phyloP scores from a whole-genome alignment of 2,888 invertebrate species.

The Melieria crassipennis region DNA sequence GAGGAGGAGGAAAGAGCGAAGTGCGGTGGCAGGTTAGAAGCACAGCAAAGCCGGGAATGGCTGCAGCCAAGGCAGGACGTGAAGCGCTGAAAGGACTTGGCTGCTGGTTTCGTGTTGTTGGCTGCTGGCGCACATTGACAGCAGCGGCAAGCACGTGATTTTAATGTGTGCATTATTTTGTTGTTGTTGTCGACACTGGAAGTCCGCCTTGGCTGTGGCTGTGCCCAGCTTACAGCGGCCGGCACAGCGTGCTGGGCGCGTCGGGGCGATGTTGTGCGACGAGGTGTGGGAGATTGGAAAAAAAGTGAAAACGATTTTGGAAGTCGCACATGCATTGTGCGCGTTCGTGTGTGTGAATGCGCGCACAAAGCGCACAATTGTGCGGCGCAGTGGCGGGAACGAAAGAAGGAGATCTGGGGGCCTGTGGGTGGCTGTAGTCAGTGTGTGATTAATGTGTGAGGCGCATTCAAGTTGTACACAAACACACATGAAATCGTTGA shows the following conservation, averaged over 20 bases:
- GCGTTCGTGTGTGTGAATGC: neutral
- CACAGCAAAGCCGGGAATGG: neutral
- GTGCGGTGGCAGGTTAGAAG: slow-evolving; percentile 16
- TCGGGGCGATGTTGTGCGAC: neutral
- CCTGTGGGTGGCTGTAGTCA: too few species aligned
- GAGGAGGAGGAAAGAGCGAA: too few species aligned
- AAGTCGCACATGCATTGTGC: neutral
- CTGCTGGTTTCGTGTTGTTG: neutral
- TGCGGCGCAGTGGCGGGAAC: too few species aligned
- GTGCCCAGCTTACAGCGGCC: too few species aligned
- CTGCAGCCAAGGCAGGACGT: too few species aligned
- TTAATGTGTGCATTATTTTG: slow-evolving; percentile 11
- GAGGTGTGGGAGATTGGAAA: slow-evolving; percentile 22
- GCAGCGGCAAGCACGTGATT: slow-evolving; percentile 26
- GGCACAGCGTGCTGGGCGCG: neutral
- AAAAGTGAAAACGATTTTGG: slow-evolving; percentile 33
- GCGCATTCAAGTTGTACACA: neutral
- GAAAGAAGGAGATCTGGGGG: too few species aligned
- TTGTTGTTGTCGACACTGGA: neutral
- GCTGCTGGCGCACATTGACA: slow-evolving; percentile 13
- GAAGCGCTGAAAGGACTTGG: too few species aligned
- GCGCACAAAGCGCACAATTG: too few species aligned
- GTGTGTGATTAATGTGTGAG: too few species aligned
- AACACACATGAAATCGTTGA: neutral
- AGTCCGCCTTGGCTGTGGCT: neutral